phyloP scores from a whole-genome alignment of 2,113 vertebrate species.

The Ardeotis arabs region DNA sequence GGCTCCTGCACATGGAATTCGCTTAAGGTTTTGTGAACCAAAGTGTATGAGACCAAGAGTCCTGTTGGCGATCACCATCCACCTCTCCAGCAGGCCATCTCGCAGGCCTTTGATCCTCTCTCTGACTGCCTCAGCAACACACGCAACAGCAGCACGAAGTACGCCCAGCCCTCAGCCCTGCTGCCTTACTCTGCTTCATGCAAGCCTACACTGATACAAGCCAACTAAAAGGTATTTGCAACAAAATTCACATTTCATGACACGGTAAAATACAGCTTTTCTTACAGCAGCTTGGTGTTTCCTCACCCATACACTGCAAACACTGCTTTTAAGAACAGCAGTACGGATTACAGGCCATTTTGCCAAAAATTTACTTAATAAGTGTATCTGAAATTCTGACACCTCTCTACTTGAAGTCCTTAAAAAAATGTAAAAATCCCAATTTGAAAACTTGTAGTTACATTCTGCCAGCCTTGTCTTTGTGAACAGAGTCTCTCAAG shows the following conservation, averaged over 20 bases:
- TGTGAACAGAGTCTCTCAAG: constrained; percentile 44
- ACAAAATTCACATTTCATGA: background rate
- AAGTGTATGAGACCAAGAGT: background rate
- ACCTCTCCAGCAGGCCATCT: background rate
- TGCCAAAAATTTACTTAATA: background rate
- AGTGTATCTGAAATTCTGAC: background rate
- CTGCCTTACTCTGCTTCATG: background rate
- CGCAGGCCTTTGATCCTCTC: background rate
- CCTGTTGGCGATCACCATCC: background rate
- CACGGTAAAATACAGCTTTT: background rate
- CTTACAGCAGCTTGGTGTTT: accelerated
- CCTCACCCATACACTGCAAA: background rate
- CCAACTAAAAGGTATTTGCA: background rate
- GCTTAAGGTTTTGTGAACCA: background rate
- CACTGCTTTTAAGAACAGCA: background rate
- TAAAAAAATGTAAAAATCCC: background rate
- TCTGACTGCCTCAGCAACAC: background rate
- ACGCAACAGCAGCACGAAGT: background rate
- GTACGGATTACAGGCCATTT: background rate
- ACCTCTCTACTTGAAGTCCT: background rate
- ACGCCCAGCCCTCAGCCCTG: accelerated
- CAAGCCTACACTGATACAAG: background rate
- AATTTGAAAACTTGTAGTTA: background rate
- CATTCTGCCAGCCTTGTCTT: background rate
- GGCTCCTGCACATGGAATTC: accelerated